Evolutionary conservation across 2,113 vertebrate genomes (phyloP).

Genomic region (Pandion haliaetus): DNA sequence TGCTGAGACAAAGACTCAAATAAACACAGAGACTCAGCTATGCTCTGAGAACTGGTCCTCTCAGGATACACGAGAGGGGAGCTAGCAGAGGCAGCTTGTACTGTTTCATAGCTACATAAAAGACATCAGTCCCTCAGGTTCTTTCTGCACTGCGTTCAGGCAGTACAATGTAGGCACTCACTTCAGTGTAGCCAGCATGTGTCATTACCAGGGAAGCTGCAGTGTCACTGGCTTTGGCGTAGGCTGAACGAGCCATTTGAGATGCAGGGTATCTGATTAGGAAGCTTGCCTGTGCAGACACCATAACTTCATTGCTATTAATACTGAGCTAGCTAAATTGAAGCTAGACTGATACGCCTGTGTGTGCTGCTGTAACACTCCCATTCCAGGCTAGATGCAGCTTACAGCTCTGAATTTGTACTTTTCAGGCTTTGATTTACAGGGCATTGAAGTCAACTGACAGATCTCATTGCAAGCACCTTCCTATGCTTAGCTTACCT

Average conservation of each 20-base stretch:
- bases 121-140: not conserved
- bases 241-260: not conserved
- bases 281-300: not conserved
- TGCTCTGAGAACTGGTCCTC: not conserved
- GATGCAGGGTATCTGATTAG: not conserved
- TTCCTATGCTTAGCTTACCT: not conserved
- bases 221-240: fast-evolving
- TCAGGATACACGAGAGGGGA: not conserved
- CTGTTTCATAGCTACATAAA: conserved; percentile 5
- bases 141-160: not conserved
- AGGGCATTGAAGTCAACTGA: not conserved
- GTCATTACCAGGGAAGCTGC: not conserved
- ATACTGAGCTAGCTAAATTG: not conserved
- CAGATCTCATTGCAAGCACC: not conserved
- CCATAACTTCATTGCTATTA: not conserved
- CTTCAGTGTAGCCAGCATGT: fast-evolving
- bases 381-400: not conserved
- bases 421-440: not conserved
- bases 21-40: not conserved
- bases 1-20: not conserved
- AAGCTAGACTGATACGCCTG: not conserved
- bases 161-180: not conserved
- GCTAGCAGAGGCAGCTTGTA: not conserved
- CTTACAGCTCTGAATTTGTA: not conserved
- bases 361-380: not conserved